Percentiles rank a stretch among this genome's conserved stretches.
Conservation (phyloP, 2,797 vertebrate species). For the Numenius phaeopus region DNA sequence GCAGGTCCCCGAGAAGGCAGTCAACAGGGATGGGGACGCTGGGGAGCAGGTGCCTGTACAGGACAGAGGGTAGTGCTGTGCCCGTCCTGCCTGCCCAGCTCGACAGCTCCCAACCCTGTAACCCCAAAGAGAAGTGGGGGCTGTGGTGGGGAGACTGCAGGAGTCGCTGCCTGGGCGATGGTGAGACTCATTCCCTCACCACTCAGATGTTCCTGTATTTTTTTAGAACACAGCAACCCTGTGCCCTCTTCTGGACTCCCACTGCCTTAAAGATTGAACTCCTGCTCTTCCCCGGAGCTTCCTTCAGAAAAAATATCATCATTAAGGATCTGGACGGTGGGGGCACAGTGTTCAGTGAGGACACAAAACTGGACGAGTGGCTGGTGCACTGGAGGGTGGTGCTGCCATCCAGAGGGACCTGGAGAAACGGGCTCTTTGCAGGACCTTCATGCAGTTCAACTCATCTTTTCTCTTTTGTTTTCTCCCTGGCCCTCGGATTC, state of each 20-base stretch:
- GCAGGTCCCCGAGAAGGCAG: neutral
- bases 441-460: neutral
- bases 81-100: neutral
- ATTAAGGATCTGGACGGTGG: rapidly evolving
- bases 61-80: rapidly evolving
- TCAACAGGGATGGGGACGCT: neutral
- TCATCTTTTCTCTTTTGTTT: neutral
- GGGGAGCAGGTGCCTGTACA: neutral
- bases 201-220: neutral
- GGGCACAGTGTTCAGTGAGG: rapidly evolving
- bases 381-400: neutral
- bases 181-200: neutral
- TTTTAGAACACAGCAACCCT: neutral
- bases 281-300: neutral
- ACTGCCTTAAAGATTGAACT: neutral
- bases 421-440: neutral
- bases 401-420: conserved; percentile 48
- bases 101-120: neutral
- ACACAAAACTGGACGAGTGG: rapidly evolving
- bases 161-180: neutral
- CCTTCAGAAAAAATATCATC: neutral
- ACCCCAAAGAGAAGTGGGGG: neutral
- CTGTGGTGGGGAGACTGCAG: neutral
- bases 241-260: neutral
- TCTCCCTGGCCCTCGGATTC: neutral